Conservation (phyloP, 2,113 vertebrate genomes). For the Eulemur macaco region DNA sequence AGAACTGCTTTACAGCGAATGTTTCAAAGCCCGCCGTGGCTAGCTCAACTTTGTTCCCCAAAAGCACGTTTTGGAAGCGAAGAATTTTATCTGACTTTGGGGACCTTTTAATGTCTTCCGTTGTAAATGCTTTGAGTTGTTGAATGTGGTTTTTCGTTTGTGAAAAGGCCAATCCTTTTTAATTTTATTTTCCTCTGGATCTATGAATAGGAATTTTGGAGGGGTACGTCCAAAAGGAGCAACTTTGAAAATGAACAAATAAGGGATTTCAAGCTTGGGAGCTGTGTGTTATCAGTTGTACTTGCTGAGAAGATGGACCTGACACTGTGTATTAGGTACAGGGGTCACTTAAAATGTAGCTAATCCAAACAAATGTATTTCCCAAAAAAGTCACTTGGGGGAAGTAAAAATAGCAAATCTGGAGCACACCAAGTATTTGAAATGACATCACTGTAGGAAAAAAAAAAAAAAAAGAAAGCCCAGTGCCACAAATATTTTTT, state of each 20-base stretch:
- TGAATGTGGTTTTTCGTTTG: constrained; percentile 52
- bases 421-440: constrained; percentile 88
- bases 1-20: constrained; percentile 67
- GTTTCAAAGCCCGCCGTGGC: constrained; percentile 58
- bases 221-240: background rate
- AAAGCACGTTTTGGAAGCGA: constrained; percentile 54
- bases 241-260: constrained; percentile 47
- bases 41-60: constrained; percentile 44
- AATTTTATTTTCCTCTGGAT: background rate
- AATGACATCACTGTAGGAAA: constrained; percentile 88
- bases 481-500: constrained; percentile 78
- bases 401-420: constrained; percentile 89
- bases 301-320: constrained; percentile 17
- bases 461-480: constrained; percentile 82
- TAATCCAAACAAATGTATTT: constrained; percentile 88
- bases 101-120: background rate
- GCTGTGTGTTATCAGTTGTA: background rate
- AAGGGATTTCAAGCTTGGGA: constrained; percentile 57
- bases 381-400: constrained; percentile 87
- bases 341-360: constrained; percentile 81
- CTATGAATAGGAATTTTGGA: constrained; percentile 63
- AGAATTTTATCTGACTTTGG: constrained; percentile 70
- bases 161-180: constrained; percentile 16
- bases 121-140: constrained; percentile 65
- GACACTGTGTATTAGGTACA: constrained; percentile 31